These are phyloP conservation scores for Seira musarum DNA, from an alignment of 2,888 invertebrate genomes.

Conservation along the genomic window DNA sequence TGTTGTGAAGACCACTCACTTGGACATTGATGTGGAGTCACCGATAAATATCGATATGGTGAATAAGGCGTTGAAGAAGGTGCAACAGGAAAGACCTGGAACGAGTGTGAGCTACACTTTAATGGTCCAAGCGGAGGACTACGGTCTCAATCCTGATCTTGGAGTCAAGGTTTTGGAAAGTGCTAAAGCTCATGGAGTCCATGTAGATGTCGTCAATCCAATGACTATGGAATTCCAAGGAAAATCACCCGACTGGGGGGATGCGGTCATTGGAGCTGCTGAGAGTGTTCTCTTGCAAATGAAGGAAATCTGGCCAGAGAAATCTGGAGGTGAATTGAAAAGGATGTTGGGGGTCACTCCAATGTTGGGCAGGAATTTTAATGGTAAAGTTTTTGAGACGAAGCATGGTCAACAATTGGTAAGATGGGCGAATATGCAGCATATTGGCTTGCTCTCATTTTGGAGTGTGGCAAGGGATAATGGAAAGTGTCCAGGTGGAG, in stretches of 20 bases:
- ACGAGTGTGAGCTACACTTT: constrained; percentile 65
- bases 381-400: constrained; percentile 63
- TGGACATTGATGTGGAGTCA: constrained; percentile 67
- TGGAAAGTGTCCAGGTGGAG: constrained; percentile 62
- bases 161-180: constrained; percentile 61
- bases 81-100: constrained; percentile 61
- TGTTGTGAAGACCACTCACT: constrained; percentile 61
- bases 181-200: constrained; percentile 63
- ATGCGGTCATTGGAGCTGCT: constrained; percentile 64
- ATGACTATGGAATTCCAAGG: constrained; percentile 66
- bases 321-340: constrained; percentile 58
- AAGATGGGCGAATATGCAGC: constrained; percentile 64
- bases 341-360: constrained; percentile 67
- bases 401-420: constrained; percentile 63
- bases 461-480: constrained; percentile 66
- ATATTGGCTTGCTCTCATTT: constrained; percentile 63
- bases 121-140: constrained; percentile 67
- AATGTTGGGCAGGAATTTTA: constrained; percentile 67
- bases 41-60: constrained; percentile 64
- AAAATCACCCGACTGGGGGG: constrained; percentile 60
- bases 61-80: constrained; percentile 63
- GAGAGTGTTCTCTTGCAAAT: constrained; percentile 63
- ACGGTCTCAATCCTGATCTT: constrained; percentile 64
- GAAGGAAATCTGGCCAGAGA: constrained; percentile 67
- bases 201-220: constrained; percentile 64